Conservation (phyloP, 2,113 vertebrate species). For the Siphamia tubifer region DNA sequence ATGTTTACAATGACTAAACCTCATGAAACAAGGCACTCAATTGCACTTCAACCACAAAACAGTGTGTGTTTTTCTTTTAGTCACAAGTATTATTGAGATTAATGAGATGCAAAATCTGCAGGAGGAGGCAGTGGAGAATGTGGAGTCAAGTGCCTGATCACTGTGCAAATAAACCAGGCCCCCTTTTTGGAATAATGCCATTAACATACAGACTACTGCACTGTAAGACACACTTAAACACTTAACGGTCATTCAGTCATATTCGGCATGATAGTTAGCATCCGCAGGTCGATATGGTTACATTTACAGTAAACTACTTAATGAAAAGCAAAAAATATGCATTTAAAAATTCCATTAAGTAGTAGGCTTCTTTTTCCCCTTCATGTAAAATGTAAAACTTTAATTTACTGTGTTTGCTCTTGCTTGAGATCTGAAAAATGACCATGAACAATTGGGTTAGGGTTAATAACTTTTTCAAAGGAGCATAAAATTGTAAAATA, state of each 20-base stretch:
- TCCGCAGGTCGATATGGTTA: too few species aligned
- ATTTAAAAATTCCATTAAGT: too few species aligned
- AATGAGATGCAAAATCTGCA: conserved; percentile 48
- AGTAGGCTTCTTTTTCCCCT: too few species aligned
- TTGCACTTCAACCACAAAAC: background rate
- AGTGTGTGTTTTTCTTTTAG: conserved; percentile 14
- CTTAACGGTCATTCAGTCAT: conserved; percentile 4
- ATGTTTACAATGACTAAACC: background rate
- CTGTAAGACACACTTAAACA: conserved; percentile 18
- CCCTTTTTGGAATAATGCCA: conserved; percentile 21
- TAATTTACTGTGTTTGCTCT: too few species aligned
- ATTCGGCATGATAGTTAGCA: too few species aligned
- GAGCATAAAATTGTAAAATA: too few species aligned
- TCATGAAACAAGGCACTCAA: background rate
- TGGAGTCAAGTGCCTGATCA: conserved; percentile 65
- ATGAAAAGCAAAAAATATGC: too few species aligned
- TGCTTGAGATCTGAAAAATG: too few species aligned
- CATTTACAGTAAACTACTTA: too few species aligned
- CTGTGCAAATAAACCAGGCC: conserved; percentile 61
- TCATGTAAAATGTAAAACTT: too few species aligned
- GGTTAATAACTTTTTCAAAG: too few species aligned
- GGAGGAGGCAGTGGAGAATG: conserved; percentile 35
- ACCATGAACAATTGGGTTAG: too few species aligned
- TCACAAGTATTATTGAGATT: conserved; percentile 51
- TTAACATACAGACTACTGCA: conserved; percentile 18